Conservation (phyloP, 2,888 invertebrate species). For the Erebia epiphron region DNA sequence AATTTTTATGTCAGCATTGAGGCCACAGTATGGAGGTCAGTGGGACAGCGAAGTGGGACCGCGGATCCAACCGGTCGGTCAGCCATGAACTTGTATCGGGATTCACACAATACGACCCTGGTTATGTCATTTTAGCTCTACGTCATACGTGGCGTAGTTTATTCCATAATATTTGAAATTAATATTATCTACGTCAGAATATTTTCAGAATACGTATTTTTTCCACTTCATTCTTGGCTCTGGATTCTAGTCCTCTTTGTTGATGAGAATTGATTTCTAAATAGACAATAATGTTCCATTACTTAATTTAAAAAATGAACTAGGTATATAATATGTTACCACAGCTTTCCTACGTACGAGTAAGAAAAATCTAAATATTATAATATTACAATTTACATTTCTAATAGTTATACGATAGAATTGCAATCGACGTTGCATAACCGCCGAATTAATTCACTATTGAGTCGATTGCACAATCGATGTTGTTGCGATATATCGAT, state of each 20-base stretch:
- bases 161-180: constrained; percentile 16
- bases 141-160: constrained; percentile 16
- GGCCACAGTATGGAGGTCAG: constrained; percentile 41
- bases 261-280: too few relatives aligned
- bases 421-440: constrained; percentile 27
- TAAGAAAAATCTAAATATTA: neutral
- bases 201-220: neutral
- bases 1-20: constrained; percentile 11
- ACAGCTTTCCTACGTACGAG: too few relatives aligned
- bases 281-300: too few relatives aligned
- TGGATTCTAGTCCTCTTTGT: too few relatives aligned
- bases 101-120: constrained; percentile 30
- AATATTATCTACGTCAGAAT: neutral
- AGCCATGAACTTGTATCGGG: constrained; percentile 72
- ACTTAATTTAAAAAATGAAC: too few relatives aligned
- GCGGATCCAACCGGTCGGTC: constrained; percentile 51
- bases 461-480: constrained; percentile 31
- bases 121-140: constrained; percentile 35
- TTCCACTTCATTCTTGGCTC: neutral
- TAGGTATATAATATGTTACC: neutral
- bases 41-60: constrained; percentile 44
- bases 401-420: constrained; percentile 9
- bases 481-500: constrained; percentile 26
- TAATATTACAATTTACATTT: neutral
- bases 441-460: constrained; percentile 25